phyloP scores from a whole-genome alignment of 2,113 vertebrate species.

The Mastomys natalensis region DNA sequence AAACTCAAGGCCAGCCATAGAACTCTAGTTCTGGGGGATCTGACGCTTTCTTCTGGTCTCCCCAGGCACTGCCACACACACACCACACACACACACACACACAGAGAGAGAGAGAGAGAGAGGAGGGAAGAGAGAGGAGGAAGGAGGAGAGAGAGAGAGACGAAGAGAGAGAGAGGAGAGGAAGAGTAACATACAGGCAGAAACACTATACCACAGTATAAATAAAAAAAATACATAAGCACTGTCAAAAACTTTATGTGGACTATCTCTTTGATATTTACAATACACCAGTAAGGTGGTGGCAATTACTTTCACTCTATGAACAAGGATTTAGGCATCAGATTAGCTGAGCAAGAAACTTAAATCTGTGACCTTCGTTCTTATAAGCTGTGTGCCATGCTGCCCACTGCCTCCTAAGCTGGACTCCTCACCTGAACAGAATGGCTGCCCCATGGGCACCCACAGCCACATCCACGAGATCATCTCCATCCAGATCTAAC shows the following conservation, averaged over 20 bases:
- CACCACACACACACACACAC: neutral
- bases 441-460: constrained; percentile 94
- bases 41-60: neutral
- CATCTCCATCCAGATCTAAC: constrained; percentile 93
- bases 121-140: too few species aligned
- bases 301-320: neutral
- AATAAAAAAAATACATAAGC: neutral
- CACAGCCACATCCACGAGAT: constrained; percentile 93
- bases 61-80: neutral
- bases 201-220: neutral
- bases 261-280: neutral
- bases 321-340: constrained; percentile 1
- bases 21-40: neutral
- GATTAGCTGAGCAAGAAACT: neutral
- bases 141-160: too few species aligned
- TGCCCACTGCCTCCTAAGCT: rapidly evolving
- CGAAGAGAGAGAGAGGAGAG: neutral
- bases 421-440: constrained; percentile 89
- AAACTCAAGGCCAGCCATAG: neutral
- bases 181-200: too few species aligned
- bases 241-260: neutral
- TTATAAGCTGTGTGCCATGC: neutral
- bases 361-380: neutral
- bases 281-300: neutral
- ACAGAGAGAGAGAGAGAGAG: neutral